These are phyloP conservation scores for Tokudaia tokunoshimensis DNA, from an alignment of 2,797 vertebrate genomes.

Conservation along the genomic window DNA sequence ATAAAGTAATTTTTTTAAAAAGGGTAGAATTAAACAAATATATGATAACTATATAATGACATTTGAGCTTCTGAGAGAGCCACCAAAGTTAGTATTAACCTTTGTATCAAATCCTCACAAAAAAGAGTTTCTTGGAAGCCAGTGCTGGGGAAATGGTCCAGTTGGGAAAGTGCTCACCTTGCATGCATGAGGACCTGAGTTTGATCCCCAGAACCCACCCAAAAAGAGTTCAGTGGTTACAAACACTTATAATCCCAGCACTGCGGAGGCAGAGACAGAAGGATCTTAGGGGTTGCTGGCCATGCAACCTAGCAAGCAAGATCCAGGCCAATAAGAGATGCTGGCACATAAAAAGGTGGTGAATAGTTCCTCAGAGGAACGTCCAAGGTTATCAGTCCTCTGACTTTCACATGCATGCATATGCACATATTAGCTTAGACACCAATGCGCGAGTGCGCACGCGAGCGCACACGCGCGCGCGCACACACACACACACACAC, in stretches of 20 bases:
- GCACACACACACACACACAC: not conserved
- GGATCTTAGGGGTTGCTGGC: not conserved
- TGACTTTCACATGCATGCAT: not conserved
- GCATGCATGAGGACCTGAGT: not conserved
- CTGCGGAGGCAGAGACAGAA: not conserved
- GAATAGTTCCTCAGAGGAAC: not conserved
- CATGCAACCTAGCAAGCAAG: not conserved
- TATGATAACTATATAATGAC: not conserved
- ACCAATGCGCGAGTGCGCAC: not conserved
- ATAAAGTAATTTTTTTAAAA: not conserved
- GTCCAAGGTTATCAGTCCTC: not conserved
- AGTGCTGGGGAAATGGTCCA: not conserved
- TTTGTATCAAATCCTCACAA: rapidly evolving
- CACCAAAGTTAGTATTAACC: not conserved
- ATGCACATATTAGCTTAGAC: not conserved
- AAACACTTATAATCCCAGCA: not conserved
- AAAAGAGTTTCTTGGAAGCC: rapidly evolving
- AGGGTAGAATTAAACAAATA: not conserved
- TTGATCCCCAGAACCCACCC: not conserved
- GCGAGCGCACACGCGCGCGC: not conserved
- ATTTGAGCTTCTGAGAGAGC: not conserved
- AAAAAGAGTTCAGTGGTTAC: not conserved
- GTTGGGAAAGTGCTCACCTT: not conserved
- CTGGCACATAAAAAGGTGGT: not conserved
- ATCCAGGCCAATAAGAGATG: not conserved